Conservation (phyloP, 2,888 invertebrate species). For the Eupsilia transversa region DNA sequence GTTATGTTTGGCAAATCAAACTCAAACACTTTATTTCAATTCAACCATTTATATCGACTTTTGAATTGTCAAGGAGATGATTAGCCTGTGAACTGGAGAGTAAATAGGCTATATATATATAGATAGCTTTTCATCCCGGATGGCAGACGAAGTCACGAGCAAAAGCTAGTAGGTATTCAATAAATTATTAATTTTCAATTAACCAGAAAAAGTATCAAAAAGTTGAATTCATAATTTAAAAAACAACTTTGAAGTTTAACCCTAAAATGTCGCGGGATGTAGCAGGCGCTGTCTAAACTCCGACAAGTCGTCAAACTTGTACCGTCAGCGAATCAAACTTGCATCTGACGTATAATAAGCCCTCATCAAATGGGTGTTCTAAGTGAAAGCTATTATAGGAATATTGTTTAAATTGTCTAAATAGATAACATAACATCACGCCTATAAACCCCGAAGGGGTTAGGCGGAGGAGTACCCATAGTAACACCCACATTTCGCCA, state of each 20-base stretch:
- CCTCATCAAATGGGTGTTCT: conserved; percentile 21
- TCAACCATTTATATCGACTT: no score
- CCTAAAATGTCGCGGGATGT: conserved; percentile 42
- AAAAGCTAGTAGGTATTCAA: neutral
- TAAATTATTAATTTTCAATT: neutral
- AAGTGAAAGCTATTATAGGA: conserved; percentile 24
- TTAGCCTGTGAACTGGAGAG: neutral
- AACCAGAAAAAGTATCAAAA: conserved; percentile 1
- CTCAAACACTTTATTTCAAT: no score
- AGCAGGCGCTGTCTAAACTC: conserved; percentile 43
- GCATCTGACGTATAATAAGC: conserved; percentile 46
- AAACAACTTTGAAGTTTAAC: conserved; percentile 35
- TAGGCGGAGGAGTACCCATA: neutral
- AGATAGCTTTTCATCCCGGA: neutral
- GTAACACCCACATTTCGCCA: neutral
- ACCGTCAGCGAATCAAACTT: conserved; percentile 53
- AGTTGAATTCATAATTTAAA: conserved; percentile 1
- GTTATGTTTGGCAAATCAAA: neutral
- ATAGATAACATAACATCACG: neutral
- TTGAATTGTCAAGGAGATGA: no score
- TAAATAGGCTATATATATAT: neutral
- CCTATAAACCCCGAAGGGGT: neutral
- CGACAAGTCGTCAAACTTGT: conserved; percentile 55
- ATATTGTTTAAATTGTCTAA: neutral
- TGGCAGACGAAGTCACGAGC: neutral